Conservation (phyloP, 2,888 invertebrate genomes). For the Tyria jacobaeae region DNA sequence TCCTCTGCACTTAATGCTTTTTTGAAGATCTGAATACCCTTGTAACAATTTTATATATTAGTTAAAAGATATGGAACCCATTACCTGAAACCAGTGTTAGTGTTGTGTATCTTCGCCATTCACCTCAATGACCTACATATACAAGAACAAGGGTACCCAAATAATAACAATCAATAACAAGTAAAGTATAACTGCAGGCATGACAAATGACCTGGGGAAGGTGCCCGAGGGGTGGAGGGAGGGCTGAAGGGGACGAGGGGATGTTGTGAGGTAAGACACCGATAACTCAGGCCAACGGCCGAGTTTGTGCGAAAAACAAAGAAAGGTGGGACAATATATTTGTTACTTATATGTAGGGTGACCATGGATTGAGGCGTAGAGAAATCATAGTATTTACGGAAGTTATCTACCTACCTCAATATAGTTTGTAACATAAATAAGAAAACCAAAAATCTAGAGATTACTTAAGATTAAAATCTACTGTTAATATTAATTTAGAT, state of each 20-base stretch:
- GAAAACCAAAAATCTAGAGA: too few species aligned
- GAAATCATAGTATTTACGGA: not conserved
- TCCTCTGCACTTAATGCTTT: too few species aligned
- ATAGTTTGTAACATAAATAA: too few species aligned
- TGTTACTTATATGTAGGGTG: conserved; percentile 58
- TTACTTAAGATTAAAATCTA: too few species aligned
- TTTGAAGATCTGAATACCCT: too few species aligned
- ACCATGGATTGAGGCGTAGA: conserved; percentile 5
- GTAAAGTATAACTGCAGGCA: conserved; percentile 60
- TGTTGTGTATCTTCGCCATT: not conserved
- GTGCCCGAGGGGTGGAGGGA: conserved; percentile 21
- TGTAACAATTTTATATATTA: too few species aligned
- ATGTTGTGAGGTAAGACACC: conserved; percentile 57
- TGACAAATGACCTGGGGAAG: conserved; percentile 61
- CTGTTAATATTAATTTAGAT: too few species aligned
- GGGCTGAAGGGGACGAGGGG: conserved; percentile 16
- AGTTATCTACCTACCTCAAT: too few species aligned
- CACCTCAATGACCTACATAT: conserved; percentile 13
- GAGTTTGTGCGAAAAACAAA: conserved; percentile 66
- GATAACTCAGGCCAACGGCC: conserved; percentile 66
- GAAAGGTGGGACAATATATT: conserved; percentile 61
- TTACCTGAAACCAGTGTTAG: too few species aligned
- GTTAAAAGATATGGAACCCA: too few species aligned
- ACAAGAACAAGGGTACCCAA: conserved; percentile 17
- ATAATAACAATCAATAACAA: conserved; percentile 63